A percentile compares a stretch with the other conserved stretches of the same genome.
Conservation (phyloP, 2,888 invertebrate species). For the Megamerina dolium region DNA sequence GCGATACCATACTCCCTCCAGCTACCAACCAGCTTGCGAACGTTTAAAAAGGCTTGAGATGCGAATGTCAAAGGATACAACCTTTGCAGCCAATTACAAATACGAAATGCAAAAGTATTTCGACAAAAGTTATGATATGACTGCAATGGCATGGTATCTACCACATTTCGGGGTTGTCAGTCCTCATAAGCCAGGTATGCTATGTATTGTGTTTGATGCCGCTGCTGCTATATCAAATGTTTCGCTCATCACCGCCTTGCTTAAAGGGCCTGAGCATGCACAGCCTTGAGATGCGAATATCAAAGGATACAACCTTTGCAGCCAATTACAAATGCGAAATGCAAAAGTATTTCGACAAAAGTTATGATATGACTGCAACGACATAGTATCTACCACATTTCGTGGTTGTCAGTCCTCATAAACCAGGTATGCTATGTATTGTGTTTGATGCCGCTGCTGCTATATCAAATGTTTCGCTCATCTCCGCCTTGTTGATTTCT, state of each 20-base stretch:
- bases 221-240: conserved; percentile 25
- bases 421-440: conserved; percentile 27
- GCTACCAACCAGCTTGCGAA: no score
- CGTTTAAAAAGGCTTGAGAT: no score
- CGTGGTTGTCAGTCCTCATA: conserved; percentile 16
- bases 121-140: no score
- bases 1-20: conserved; percentile 1
- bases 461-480: conserved; percentile 23
- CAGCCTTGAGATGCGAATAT: no score
- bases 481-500: conserved; percentile 25
- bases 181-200: conserved; percentile 26
- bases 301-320: no score
- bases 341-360: no score
- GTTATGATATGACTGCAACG: no score
- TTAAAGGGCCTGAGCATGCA: conserved; percentile 30
- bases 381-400: conserved; percentile 17
- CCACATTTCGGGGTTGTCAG: conserved; percentile 14
- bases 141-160: conserved; percentile 12
- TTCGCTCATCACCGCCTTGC: conserved; percentile 26
- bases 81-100: no score
- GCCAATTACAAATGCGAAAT: no score
- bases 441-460: conserved; percentile 34
- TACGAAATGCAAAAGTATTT: no score
- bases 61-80: no score
- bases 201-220: conserved; percentile 31